phyloP scores from a whole-genome alignment of 1,140 invertebrate species.

The Plodia interpunctella region DNA sequence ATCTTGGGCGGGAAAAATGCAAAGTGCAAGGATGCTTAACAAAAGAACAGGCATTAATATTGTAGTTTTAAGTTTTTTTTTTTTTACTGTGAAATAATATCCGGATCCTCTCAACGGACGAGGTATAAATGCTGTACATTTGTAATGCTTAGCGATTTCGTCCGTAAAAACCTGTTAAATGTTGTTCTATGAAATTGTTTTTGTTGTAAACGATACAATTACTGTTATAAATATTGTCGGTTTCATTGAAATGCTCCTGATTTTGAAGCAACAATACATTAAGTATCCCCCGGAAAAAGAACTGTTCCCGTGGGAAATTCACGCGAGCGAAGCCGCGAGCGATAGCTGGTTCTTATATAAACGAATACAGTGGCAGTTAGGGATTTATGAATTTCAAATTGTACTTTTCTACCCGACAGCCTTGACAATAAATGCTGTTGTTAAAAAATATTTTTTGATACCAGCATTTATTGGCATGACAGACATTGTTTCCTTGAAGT shows the following conservation, averaged over 20 bases:
- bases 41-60: conserved; percentile 40
- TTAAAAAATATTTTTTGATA: too few relatives aligned
- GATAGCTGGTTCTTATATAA: too few relatives aligned
- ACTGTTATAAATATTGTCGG: not conserved
- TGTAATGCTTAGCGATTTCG: not conserved
- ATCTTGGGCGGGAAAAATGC: conserved; percentile 50
- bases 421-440: too few relatives aligned
- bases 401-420: too few relatives aligned
- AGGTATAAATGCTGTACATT: not conserved
- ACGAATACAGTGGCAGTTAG: too few relatives aligned
- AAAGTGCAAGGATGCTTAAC: conserved; percentile 42
- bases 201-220: not conserved
- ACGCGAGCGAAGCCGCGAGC: too few relatives aligned
- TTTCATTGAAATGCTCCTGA: not conserved
- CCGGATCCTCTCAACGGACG: not conserved
- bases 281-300: too few relatives aligned
- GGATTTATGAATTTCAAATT: too few relatives aligned
- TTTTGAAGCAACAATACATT: too few relatives aligned
- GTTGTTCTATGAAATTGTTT: not conserved
- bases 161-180: not conserved
- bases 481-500: too few relatives aligned
- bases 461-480: too few relatives aligned
- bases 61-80: not conserved
- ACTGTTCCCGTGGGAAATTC: too few relatives aligned
- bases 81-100: conserved; percentile 11